phyloP scores from a whole-genome alignment of 53 echinoderm and acorn worm species.

The Luidia sarsii region DNA sequence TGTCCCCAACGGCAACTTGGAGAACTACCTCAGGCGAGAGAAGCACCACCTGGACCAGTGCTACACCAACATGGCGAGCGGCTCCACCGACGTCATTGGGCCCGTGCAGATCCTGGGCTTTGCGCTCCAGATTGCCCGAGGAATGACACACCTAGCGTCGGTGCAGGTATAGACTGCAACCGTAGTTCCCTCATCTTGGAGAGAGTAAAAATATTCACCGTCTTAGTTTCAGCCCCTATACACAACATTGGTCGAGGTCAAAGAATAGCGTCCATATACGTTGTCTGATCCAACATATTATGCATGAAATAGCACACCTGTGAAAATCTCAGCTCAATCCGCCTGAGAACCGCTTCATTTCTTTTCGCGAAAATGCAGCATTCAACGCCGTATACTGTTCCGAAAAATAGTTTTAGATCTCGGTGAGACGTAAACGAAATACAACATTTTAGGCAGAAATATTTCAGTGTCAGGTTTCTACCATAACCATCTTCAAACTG shows the following conservation, averaged over 20 bases:
- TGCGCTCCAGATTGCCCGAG: conserved; percentile 67
- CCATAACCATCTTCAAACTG: too few relatives aligned
- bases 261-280: too few relatives aligned
- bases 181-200: background rate
- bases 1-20: conserved; percentile 69
- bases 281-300: too few relatives aligned
- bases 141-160: conserved; percentile 73
- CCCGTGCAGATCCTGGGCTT: conserved; percentile 63
- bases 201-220: background rate
- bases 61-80: conserved; percentile 6
- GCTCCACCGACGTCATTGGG: conserved; percentile 23
- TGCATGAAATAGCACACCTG: too few relatives aligned
- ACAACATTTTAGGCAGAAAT: background rate
- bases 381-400: too few relatives aligned
- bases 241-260: too few relatives aligned
- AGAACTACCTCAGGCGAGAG: conserved; percentile 56
- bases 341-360: background rate
- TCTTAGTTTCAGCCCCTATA: too few relatives aligned
- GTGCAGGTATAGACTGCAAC: conserved; percentile 25
- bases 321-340: too few relatives aligned
- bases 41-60: conserved; percentile 1
- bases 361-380: background rate
- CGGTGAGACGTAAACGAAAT: background rate
- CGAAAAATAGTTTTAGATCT: too few relatives aligned
- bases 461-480: too few relatives aligned